Percentiles rank a stretch among this genome's conserved stretches.
Conservation (phyloP, 2,113 vertebrate species). For the Clarias gariepinus region DNA sequence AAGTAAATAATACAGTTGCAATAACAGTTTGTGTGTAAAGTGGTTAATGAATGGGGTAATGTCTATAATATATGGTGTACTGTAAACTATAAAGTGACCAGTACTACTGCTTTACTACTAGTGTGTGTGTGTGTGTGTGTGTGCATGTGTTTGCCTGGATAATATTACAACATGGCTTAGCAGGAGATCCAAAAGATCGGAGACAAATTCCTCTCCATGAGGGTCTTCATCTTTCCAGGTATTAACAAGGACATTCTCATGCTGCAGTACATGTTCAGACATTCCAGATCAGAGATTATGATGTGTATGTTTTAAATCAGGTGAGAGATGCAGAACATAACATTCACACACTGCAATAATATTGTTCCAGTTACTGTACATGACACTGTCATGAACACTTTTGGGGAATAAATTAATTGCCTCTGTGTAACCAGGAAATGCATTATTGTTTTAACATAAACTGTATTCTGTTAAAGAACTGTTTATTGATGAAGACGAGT, state of each 20-base stretch:
- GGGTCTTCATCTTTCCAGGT: conserved; percentile 48
- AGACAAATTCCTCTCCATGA: conserved; percentile 54
- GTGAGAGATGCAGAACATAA: conserved; percentile 51
- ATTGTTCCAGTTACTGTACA: too few species aligned
- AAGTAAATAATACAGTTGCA: too few species aligned
- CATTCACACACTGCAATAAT: not conserved
- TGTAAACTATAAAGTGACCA: too few species aligned
- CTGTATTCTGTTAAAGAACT: too few species aligned
- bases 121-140: too few species aligned
- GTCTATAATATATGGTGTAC: not conserved
- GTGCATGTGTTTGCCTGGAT: not conserved
- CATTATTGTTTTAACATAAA: too few species aligned
- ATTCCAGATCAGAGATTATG: conserved; percentile 66
- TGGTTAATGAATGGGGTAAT: not conserved
- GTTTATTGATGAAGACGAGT: too few species aligned
- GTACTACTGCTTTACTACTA: too few species aligned
- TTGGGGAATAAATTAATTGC: too few species aligned
- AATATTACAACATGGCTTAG: conserved; percentile 31
- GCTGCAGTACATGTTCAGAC: conserved; percentile 53
- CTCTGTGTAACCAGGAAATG: too few species aligned
- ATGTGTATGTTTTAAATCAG: conserved; percentile 67
- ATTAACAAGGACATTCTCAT: not conserved
- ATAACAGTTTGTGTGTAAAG: not conserved
- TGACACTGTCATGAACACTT: too few species aligned
- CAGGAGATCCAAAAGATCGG: conserved; percentile 46